These are phyloP conservation scores for Epinephelus awoara DNA, from an alignment of 2,797 vertebrate genomes.

Conservation along the genomic window DNA sequence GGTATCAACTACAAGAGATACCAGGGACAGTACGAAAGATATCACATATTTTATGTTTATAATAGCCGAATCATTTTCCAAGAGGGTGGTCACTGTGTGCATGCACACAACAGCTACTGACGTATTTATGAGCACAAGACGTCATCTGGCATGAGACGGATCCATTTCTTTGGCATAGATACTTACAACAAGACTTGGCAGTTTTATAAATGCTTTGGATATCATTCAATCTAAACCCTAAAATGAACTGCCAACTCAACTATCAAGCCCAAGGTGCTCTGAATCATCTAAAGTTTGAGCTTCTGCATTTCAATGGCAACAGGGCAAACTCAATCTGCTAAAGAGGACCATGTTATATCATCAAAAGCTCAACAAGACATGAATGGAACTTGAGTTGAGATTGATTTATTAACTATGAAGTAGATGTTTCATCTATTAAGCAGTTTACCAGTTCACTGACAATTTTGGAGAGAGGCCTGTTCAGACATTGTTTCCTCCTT, in stretches of 20 bases:
- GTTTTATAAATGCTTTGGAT: not conserved
- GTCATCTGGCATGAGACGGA: no score
- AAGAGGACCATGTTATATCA: not conserved
- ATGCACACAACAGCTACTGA: not conserved
- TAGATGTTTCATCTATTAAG: not conserved
- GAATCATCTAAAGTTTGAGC: not conserved
- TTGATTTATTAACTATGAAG: not conserved
- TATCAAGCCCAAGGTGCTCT: no score
- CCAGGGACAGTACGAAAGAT: no score
- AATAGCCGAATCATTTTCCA: no score
- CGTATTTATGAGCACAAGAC: no score
- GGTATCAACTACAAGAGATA: no score
- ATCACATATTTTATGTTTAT: no score
- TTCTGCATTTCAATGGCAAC: not conserved
- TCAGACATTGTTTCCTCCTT: not conserved
- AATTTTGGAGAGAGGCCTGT: not conserved
- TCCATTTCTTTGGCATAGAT: not conserved
- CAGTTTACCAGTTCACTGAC: not conserved
- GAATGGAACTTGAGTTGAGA: not conserved
- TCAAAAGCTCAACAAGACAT: not conserved
- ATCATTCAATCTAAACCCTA: not conserved
- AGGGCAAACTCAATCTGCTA: not conserved
- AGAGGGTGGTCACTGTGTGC: no score
- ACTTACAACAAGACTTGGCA: not conserved
- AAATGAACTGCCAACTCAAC: not conserved